Conservation (phyloP, 2,113 vertebrate genomes). For the Irena cyanogastra region DNA sequence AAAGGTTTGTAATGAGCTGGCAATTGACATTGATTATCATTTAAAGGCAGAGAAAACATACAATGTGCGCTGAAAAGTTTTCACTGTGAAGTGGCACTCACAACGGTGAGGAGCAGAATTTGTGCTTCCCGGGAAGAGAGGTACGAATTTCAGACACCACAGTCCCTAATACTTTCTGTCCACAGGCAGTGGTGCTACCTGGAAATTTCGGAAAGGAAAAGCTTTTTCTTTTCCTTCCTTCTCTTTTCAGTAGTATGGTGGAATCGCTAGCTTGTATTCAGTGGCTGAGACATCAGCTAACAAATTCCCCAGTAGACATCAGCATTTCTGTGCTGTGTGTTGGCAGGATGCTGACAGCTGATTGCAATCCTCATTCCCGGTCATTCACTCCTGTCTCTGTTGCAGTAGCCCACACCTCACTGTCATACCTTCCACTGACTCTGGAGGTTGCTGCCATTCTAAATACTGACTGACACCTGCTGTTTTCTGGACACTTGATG, state of each 20-base stretch:
- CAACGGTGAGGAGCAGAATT: background rate
- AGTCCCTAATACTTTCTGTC: background rate
- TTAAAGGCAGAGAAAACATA: background rate
- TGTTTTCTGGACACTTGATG: background rate
- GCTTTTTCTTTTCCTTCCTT: background rate
- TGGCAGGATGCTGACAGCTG: background rate
- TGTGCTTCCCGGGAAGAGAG: background rate
- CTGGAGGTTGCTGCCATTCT: background rate
- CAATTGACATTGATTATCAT: constrained; percentile 44
- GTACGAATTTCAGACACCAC: background rate
- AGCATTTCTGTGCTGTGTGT: background rate
- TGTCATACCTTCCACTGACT: background rate
- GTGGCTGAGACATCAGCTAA: background rate
- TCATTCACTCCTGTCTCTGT: background rate
- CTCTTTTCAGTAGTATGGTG: background rate
- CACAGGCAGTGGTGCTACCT: fast-evolving
- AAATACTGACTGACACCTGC: background rate
- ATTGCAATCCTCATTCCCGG: background rate
- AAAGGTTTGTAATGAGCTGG: constrained; percentile 24
- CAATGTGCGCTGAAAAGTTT: background rate
- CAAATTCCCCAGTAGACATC: background rate
- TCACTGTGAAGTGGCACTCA: background rate
- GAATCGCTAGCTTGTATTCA: background rate
- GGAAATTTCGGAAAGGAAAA: background rate
- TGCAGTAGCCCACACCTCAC: background rate